Evolutionary conservation across 2,113 vertebrate species (phyloP), one percentile per base, ranked within the genome.

Genomic region (Elephantulus edwardii): DNA sequence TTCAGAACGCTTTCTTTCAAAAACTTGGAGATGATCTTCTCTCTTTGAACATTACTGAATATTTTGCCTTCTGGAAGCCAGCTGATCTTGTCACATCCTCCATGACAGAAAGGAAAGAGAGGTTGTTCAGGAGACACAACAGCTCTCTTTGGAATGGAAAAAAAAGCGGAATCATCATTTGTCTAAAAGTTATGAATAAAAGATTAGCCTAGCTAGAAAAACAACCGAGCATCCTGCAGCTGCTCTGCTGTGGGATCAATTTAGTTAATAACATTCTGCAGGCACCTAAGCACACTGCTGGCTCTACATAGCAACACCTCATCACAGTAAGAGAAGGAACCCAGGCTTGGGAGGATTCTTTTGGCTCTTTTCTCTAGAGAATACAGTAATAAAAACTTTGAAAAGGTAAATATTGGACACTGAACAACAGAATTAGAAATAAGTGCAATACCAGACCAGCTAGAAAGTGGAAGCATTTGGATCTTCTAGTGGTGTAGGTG

Each of bases 61-160:
- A 95, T 38, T 40, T 64, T 92, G 83, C 80, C 92, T 72, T 89
- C 92, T 1, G 84, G 86, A n/a, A 93, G 44, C 94, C 89, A 91
- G 81, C 52, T 81, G 60, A 52, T 58, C 77, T 66, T 64, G 70
- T 95, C 74, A 16, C 30, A 35, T 2, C 56, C 76, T 16, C 83
- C 4, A 8, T 54, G 62, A 26, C 76, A 58, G 13, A 22, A 8
- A 2, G 91, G 6, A 35, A 88, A 42, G 1, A 26, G 62, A 72
- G 60, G 83, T n/a, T 52, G 28, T n/a, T 89, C 81, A 0, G 79
- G 74, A 74, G 77, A 88, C 62, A 56, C 46, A 17, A 64, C 33
- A 46, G 89, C 52, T 70, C 75, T 96, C 95, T 96, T 93, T 33
- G 86, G 46, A 66, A 92, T 22, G 9, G 28, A 83, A 54, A 48